phyloP scores from a whole-genome alignment of 1,140 invertebrate genomes.

The Drosophila serrata region DNA sequence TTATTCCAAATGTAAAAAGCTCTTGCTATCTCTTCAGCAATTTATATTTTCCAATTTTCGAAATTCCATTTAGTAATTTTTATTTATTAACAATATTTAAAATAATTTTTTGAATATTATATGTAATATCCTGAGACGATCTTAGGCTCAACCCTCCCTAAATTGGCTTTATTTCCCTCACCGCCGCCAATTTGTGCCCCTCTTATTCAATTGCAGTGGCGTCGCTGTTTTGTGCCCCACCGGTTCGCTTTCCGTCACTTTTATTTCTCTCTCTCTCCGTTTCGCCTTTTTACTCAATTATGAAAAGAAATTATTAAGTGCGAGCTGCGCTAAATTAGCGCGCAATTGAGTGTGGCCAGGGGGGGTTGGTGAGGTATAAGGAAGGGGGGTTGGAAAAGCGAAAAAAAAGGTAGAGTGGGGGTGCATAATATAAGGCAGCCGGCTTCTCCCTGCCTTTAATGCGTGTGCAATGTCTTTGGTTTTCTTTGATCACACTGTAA shows the following conservation, averaged over 20 bases:
- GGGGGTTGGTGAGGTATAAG: neutral
- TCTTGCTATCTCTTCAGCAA: no score
- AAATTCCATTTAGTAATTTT: neutral
- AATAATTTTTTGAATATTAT: neutral
- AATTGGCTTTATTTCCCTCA: neutral
- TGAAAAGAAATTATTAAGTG: conserved; percentile 84
- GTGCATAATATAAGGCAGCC: conserved; percentile 1
- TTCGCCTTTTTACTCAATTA: conserved; percentile 70
- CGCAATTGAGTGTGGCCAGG: conserved; percentile 77
- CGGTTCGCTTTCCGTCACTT: conserved; percentile 40
- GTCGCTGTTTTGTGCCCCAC: conserved; percentile 21
- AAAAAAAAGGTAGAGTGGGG: neutral
- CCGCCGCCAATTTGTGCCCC: conserved; percentile 3
- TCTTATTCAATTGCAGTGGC: conserved; percentile 30
- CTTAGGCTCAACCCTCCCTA: neutral
- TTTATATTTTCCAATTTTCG: neutral
- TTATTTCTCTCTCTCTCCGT: conserved; percentile 34
- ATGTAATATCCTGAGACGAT: neutral
- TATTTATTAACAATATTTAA: no score
- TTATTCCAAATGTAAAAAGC: no score
- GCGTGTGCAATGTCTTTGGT: conserved; percentile 62
- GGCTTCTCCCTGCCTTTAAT: conserved; percentile 18
- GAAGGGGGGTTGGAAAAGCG: neutral
- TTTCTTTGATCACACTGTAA: conserved; percentile 8
- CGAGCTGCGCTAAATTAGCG: conserved; percentile 81